Base-by-base conservation (phyloP, 2,113 vertebrate species). In the Blennius ocellaris region DNA sequence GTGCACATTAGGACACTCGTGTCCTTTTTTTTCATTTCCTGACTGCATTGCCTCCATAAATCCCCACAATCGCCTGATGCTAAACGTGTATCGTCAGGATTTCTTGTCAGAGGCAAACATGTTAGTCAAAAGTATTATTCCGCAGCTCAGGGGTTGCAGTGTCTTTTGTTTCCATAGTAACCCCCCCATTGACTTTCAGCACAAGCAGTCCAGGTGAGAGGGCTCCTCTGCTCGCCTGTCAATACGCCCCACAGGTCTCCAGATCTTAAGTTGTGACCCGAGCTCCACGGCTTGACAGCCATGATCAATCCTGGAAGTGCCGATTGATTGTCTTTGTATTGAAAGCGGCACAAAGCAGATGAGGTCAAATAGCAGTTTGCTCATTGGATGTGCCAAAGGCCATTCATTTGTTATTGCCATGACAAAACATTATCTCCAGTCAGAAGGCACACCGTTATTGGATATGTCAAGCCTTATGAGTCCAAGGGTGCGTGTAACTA, bases 91-190 rank as follows among this genome's bases (percentile, higher is more conserved):
- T 80, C 64, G 54, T 44, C 41, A 1, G 54, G 11, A 66, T 11
- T 58, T 6, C n/a, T 36, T 66, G 21, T 10, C 16, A 12, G 49
- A 70, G 52, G 36, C 53, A 59, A 55, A 72, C 50, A 21, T 70
- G 64, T 75, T 64, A 57, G 63, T 48, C 70, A 61, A 66, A 11
- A 14, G 59, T 47, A 55, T 66, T 78, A 58, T 66, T 39, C 81
- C 59, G 77, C 89, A 85, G 83, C 76, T 63, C 5, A 5, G 58
- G 59, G 83, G 76, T 87, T 83, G 86, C 86, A 58, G 77, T 86
- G 74, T 84, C 87, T 81, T 85, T 84, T 78, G 89, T 93, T 92
- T 87, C 92, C 86, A 91, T 92, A 85, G 92, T 82, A 92, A 91
- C 87, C 49, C 50, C 21, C 37, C 51, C 49, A 87, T 73, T 78